Conservation (phyloP, 1,140 invertebrate genomes). For the Chironomus striatipennis region DNA sequence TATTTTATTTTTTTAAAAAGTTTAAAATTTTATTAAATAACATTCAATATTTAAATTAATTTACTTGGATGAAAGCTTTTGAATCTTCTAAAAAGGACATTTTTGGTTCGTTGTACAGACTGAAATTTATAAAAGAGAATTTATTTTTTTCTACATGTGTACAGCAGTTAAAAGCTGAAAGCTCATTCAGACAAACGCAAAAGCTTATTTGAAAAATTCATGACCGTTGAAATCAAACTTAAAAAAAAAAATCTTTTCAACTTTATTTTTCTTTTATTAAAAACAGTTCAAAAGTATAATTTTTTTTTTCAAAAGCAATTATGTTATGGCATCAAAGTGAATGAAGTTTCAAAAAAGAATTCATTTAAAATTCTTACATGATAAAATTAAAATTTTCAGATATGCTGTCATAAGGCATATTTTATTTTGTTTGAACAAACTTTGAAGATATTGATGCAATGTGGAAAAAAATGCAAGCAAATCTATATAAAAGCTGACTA, state of each 20-base stretch:
- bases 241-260: background rate
- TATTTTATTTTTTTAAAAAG: background rate
- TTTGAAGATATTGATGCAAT: too few relatives aligned
- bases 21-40: background rate
- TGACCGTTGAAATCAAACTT: background rate
- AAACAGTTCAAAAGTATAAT: background rate
- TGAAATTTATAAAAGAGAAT: background rate
- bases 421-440: too few relatives aligned
- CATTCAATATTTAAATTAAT: too few relatives aligned
- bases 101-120: background rate
- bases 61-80: background rate
- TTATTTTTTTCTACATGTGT: background rate
- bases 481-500: too few relatives aligned
- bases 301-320: too few relatives aligned
- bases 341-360: too few relatives aligned
- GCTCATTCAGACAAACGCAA: background rate
- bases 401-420: too few relatives aligned
- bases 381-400: too few relatives aligned
- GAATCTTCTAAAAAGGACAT: background rate
- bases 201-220: background rate
- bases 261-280: background rate
- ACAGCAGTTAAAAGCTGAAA: background rate
- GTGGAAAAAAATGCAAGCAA: too few relatives aligned
- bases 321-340: too few relatives aligned
- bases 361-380: too few relatives aligned